Conservation (phyloP, 2,113 vertebrate species). For the Scopus umbretta region DNA sequence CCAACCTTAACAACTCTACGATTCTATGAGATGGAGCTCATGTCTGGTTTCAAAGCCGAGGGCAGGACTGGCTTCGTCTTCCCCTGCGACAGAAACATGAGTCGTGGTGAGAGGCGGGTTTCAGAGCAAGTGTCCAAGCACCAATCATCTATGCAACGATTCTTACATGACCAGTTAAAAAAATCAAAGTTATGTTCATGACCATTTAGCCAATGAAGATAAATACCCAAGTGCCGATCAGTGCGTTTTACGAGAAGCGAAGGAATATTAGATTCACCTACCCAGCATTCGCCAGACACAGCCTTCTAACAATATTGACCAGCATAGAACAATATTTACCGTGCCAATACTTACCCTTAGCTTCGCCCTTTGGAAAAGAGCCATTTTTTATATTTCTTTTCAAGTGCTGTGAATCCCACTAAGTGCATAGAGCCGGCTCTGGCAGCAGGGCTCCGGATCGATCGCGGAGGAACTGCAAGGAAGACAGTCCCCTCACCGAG, state of each 20-base stretch:
- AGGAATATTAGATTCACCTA: background rate
- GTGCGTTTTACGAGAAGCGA: background rate
- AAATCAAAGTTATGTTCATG: background rate
- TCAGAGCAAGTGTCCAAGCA: background rate
- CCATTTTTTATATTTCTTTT: background rate
- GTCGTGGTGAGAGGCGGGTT: background rate
- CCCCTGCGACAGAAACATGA: background rate
- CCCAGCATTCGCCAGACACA: background rate
- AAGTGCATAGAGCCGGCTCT: accelerated
- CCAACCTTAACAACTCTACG: too few relatives aligned
- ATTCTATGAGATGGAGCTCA: background rate
- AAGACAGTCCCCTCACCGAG: too few relatives aligned
- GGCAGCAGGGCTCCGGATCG: accelerated
- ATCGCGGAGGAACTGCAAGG: accelerated
- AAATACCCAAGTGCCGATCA: background rate
- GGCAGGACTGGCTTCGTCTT: background rate
- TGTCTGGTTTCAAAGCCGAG: background rate
- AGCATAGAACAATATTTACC: background rate
- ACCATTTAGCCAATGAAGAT: background rate
- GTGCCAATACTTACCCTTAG: background rate
- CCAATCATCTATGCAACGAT: accelerated
- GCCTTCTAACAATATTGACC: background rate
- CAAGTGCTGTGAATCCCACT: background rate
- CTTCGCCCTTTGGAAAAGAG: background rate
- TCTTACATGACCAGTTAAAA: background rate